Conservation (phyloP, 2,888 invertebrate genomes). For the Ennomos fuscantarius region DNA sequence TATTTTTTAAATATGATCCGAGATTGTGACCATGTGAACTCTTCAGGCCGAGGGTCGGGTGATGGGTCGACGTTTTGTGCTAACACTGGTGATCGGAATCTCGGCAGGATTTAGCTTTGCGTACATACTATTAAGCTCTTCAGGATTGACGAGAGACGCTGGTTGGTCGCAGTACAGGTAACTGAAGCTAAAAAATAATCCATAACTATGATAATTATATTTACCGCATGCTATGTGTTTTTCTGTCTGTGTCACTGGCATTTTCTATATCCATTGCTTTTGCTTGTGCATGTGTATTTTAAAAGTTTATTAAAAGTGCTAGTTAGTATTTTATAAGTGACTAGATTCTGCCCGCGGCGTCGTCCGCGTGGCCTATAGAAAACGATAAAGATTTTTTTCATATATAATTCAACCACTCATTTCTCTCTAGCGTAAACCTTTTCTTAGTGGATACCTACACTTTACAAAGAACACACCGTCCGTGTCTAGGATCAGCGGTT, state of each 20-base stretch:
- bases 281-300: constrained; percentile 7
- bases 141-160: constrained; percentile 79
- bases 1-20: constrained; percentile 25
- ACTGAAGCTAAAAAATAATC: constrained; percentile 48
- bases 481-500: too few species aligned
- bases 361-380: too few species aligned
- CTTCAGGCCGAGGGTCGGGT: constrained; percentile 79
- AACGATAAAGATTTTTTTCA: too few species aligned
- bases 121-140: constrained; percentile 87
- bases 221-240: constrained; percentile 48
- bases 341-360: too few species aligned
- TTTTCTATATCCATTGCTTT: not conserved
- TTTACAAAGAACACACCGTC: too few species aligned
- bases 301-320: not conserved
- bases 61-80: constrained; percentile 88
- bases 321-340: too few species aligned
- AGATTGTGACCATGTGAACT: constrained; percentile 47
- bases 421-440: too few species aligned
- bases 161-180: constrained; percentile 80
- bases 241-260: constrained; percentile 27
- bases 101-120: constrained; percentile 91
- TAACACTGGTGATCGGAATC: constrained; percentile 89
- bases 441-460: too few species aligned
- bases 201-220: not conserved
- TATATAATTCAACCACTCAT: too few species aligned